These are phyloP conservation scores for Leptinotarsa defecta DNA, from an alignment of 1,140 invertebrate genomes.

Conservation along the genomic window DNA sequence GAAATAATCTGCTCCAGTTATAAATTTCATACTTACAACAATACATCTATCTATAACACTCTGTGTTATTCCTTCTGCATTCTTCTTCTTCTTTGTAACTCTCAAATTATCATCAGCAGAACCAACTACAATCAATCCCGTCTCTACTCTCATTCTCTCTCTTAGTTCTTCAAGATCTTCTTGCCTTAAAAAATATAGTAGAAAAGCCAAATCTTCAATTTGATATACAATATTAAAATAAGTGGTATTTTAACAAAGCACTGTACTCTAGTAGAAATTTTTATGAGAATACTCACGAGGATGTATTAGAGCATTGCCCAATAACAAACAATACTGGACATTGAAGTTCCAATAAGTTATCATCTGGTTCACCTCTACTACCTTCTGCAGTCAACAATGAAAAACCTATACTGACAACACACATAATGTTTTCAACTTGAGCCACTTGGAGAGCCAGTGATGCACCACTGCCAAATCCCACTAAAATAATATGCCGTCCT, in stretches of 20 bases:
- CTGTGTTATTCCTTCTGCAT: constrained; percentile 77
- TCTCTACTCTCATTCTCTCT: constrained; percentile 75
- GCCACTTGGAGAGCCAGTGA: constrained; percentile 73
- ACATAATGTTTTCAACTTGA: constrained; percentile 69
- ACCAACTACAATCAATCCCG: constrained; percentile 79
- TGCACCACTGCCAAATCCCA: constrained; percentile 78
- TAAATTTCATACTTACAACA: constrained; percentile 57
- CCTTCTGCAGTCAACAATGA: constrained; percentile 77
- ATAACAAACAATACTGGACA: constrained; percentile 81
- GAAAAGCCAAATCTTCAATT: not conserved
- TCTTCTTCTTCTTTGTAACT: constrained; percentile 71
- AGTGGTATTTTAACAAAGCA: not conserved
- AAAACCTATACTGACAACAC: constrained; percentile 81
- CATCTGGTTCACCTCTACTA: constrained; percentile 75
- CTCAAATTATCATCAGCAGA: constrained; percentile 79
- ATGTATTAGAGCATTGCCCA: constrained; percentile 72
- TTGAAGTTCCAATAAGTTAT: constrained; percentile 73
- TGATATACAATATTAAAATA: not conserved
- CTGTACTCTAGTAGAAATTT: not conserved
- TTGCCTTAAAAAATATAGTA: constrained; percentile 56
- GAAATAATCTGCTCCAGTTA: not conserved
- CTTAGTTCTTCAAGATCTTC: constrained; percentile 81
- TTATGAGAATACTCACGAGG: constrained; percentile 48
- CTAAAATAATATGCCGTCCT: constrained; percentile 73
- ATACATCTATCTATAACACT: constrained; percentile 81